Base-by-base conservation (phyloP, 2,888 invertebrate species). In the Ceriagrion tenellum region DNA sequence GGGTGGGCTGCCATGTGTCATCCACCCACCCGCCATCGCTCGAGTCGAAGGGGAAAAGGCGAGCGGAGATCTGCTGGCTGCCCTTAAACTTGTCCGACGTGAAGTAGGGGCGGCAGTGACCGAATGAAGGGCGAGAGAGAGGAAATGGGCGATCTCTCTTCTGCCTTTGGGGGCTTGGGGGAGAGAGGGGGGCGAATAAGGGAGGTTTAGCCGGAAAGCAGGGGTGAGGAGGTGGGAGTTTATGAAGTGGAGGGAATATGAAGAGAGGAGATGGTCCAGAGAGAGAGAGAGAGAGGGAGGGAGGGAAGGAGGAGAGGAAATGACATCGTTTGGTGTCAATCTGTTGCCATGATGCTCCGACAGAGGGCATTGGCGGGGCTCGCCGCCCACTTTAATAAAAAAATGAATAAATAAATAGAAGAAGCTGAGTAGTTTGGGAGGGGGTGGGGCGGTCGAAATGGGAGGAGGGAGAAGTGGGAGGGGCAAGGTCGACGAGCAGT, bases 121-220 rank as follows among this genome's bases (percentile, higher is more conserved):
- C 93, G 26, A 93, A 93, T 26, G 93, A 18, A 74, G 69, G 69
- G 69, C 47, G 56, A 63, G 91, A 40, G 63, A 91, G 93, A 93
- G 93, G 93, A 93, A 93, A 93, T 93, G n/a, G 93, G 6, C 93
- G 93, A 93, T 93, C 93, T 93, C 93, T 93, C 74, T 93, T n/a
- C 18, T 47, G 40, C 12, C 2, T 13, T 40, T 26, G 35, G 59
- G 91, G 35, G 55, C 10, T 26, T 3, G 90, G 90, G 56, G 55
- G 12, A 6, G 90, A n/a, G 55, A 55, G 56, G 90, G n/a, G 3
- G 35, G 47, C 47, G 56, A 90, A 30, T 8, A 12, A 47, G 55
- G 30, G 40, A 59, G 59, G n/a, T n/a, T n/a, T n/a, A n/a, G n/a
- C n/a, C n/a, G n/a, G n/a, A n/a, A n/a, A n/a, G n/a, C n/a, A n/a